These are phyloP conservation scores for Sebastes elongatus DNA, from an alignment of 2,797 vertebrate genomes.

Conservation along the genomic window DNA sequence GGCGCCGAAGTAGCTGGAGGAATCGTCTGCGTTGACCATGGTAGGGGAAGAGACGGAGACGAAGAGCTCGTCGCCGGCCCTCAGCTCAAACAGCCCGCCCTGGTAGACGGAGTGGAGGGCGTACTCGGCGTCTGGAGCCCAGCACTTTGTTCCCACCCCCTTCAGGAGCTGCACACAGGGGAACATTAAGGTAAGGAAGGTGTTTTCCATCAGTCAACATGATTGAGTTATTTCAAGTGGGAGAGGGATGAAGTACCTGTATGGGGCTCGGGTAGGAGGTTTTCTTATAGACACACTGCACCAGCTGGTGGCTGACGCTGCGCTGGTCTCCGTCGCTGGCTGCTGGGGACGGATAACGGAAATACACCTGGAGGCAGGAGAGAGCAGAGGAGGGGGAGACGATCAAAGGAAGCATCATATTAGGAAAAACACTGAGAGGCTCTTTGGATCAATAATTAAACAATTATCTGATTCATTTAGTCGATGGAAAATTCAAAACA, in stretches of 20 bases:
- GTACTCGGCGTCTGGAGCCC: constrained; percentile 88
- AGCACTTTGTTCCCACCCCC: constrained; percentile 91
- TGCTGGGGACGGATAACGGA: constrained; percentile 85
- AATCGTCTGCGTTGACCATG: constrained; percentile 84
- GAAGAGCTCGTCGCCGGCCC: constrained; percentile 88
- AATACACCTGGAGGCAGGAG: constrained; percentile 82
- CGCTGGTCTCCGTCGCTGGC: constrained; percentile 75
- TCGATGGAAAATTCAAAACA: neutral
- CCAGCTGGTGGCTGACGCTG: constrained; percentile 86
- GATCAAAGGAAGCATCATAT: neutral
- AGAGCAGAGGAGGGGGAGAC: too few relatives aligned
- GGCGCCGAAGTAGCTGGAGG: constrained; percentile 89
- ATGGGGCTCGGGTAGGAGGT: constrained; percentile 86
- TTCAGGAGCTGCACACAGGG: constrained; percentile 84
- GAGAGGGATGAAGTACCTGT: constrained; percentile 48
- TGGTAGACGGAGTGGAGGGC: constrained; percentile 92
- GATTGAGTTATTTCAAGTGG: fast-evolving
- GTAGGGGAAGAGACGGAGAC: constrained; percentile 88
- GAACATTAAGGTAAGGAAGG: neutral
- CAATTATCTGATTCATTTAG: neutral
- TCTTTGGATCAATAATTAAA: neutral
- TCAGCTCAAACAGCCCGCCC: constrained; percentile 91
- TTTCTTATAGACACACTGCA: constrained; percentile 91
- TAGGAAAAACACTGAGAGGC: neutral
- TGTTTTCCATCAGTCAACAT: fast-evolving